Percentiles rank a stretch among this genome's conserved stretches.
Evolutionary conservation across 2,888 invertebrate species (phyloP).

Genomic region (Hecatera dysodea): DNA sequence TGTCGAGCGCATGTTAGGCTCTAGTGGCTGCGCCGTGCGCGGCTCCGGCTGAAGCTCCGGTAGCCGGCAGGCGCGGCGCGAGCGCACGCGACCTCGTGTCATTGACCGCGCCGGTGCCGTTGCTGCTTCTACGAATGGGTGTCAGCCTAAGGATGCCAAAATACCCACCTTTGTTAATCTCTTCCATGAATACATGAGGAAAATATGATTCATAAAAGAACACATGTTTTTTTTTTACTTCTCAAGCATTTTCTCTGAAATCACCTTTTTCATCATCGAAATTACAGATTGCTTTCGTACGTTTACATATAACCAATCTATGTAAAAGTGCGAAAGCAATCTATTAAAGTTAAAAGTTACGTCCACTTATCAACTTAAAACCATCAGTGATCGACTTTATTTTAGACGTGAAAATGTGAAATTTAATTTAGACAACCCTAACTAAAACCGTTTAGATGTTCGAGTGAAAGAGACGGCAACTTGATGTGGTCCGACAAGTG

Average conservation of each 20-base stretch:
- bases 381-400: slow-evolving; percentile 26
- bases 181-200: slow-evolving; percentile 31
- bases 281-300: too few species aligned
- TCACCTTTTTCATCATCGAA: slow-evolving; percentile 20
- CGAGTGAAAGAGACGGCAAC: slow-evolving; percentile 67
- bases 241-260: slow-evolving; percentile 19
- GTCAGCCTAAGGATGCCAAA: slow-evolving; percentile 72
- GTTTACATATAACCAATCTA: background rate
- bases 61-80: slow-evolving; percentile 66
- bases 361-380: slow-evolving; percentile 15
- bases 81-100: slow-evolving; percentile 87
- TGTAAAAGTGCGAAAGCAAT: slow-evolving; percentile 5
- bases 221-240: slow-evolving; percentile 26
- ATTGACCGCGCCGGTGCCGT: slow-evolving; percentile 82
- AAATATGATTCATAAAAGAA: slow-evolving; percentile 29
- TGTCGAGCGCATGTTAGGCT: slow-evolving; percentile 58
- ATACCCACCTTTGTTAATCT: slow-evolving; percentile 31
- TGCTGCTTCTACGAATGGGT: slow-evolving; percentile 75
- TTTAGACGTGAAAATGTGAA: slow-evolving; percentile 22
- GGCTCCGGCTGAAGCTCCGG: slow-evolving; percentile 65
- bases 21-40: slow-evolving; percentile 60
- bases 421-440: slow-evolving; percentile 63
- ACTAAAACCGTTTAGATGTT: slow-evolving; percentile 63
- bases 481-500: slow-evolving; percentile 48
- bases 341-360: slow-evolving; percentile 17